A percentile compares a stretch with the other conserved stretches of the same genome.
phyloP scores from a whole-genome alignment of 92 coral and sea anemone genomes.

The Isaurus tuberculatus region DNA sequence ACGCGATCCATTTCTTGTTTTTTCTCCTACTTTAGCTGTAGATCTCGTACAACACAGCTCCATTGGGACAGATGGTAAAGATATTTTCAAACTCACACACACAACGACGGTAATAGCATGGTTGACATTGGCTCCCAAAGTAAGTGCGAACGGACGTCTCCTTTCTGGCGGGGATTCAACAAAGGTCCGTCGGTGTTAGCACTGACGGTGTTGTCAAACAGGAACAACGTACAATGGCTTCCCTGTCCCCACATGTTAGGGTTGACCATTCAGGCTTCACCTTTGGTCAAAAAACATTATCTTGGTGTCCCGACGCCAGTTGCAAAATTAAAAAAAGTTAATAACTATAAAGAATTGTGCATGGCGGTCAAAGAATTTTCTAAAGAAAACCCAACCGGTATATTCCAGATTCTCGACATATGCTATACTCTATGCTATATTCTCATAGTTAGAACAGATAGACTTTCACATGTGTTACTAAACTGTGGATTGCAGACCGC shows the following conservation, averaged over 20 bases:
- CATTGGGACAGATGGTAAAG: background rate
- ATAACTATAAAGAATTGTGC: too few species aligned
- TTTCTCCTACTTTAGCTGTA: too few species aligned
- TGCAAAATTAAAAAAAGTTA: too few species aligned
- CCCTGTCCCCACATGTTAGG: constrained; percentile 18
- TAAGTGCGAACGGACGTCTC: background rate
- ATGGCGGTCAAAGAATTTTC: too few species aligned
- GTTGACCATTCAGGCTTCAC: background rate
- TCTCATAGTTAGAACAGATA: too few species aligned
- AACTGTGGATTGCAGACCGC: too few species aligned
- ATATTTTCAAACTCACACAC: constrained; percentile 35
- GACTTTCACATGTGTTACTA: too few species aligned
- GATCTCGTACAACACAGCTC: constrained; percentile 17
- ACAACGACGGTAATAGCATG: constrained; percentile 12
- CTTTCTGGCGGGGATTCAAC: background rate
- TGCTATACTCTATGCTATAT: too few species aligned
- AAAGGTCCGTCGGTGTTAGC: background rate
- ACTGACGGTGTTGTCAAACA: constrained; percentile 23
- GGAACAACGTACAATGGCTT: background rate
- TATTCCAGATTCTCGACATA: too few species aligned
- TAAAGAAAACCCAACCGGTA: too few species aligned
- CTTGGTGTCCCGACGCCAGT: too few species aligned
- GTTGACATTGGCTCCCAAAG: background rate
- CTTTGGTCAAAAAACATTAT: background rate
- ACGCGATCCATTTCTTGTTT: background rate